These are phyloP conservation scores for Eudyptes chrysolophus DNA, from an alignment of 2,113 vertebrate genomes.

Conservation along the genomic window DNA sequence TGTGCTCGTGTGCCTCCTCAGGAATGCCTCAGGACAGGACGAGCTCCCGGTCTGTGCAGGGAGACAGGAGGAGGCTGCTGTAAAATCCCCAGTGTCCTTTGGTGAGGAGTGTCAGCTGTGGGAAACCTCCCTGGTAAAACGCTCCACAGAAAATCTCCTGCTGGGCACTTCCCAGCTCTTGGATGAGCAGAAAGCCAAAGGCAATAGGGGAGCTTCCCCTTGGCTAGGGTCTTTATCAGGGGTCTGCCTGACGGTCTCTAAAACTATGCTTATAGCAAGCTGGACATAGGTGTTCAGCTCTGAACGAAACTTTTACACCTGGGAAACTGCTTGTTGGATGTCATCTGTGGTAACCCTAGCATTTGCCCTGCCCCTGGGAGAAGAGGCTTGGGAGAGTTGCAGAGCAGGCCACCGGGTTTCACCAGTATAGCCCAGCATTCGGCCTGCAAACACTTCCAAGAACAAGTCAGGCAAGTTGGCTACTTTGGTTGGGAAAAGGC, in stretches of 20 bases:
- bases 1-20: neutral
- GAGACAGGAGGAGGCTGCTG: neutral
- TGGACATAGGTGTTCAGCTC: neutral
- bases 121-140: neutral
- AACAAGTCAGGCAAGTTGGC: neutral
- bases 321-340: neutral
- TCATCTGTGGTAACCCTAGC: neutral
- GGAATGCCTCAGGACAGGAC: neutral
- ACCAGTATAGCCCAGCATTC: neutral
- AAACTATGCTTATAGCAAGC: neutral
- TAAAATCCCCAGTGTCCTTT: neutral
- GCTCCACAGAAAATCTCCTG: neutral
- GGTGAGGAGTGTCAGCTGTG: neutral
- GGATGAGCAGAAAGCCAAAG: neutral
- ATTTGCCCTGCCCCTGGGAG: neutral
- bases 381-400: neutral
- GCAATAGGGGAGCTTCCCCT: neutral
- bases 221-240: neutral
- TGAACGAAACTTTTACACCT: neutral
- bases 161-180: neutral
- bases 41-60: neutral
- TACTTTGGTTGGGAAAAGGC: neutral
- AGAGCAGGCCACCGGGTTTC: neutral
- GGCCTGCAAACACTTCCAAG: neutral
- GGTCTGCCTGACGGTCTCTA: neutral